These are phyloP conservation scores for Heteromurus nitidus DNA, from an alignment of 2,888 invertebrate genomes.

Conservation along the genomic window DNA sequence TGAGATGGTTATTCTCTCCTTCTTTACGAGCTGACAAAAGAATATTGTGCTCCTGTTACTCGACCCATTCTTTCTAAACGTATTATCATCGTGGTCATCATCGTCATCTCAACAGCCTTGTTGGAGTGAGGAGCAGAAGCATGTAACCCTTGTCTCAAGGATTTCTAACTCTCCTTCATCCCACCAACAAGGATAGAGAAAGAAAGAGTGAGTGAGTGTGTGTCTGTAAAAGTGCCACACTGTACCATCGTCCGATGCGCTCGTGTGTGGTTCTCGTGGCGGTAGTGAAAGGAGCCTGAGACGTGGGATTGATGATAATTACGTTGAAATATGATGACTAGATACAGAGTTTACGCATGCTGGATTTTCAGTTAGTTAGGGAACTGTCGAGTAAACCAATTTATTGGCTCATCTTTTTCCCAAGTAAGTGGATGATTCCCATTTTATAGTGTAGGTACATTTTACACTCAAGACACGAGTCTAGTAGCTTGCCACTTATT, in stretches of 20 bases:
- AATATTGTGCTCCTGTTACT: background rate
- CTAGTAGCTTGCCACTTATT: background rate
- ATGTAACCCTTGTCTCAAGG: constrained; percentile 32
- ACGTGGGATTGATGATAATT: constrained; percentile 64
- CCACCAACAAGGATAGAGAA: no score
- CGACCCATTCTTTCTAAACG: background rate
- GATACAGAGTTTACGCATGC: constrained; percentile 66
- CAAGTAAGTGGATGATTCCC: constrained; percentile 64
- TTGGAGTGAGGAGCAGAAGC: no score
- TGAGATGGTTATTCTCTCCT: constrained; percentile 31
- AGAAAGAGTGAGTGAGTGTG: no score
- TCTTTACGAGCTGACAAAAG: constrained; percentile 49
- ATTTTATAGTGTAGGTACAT: constrained; percentile 42
- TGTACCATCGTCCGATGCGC: no score
- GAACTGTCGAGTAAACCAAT: constrained; percentile 63
- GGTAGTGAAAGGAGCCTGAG: constrained; percentile 28
- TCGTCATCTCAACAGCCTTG: constrained; percentile 8
- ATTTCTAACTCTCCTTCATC: background rate
- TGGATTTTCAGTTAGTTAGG: constrained; percentile 66
- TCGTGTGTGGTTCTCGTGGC: background rate
- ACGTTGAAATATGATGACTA: constrained; percentile 67
- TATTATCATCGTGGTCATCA: constrained; percentile 19
- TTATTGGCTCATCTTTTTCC: constrained; percentile 66
- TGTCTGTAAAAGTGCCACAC: no score
- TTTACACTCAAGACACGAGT: background rate